Evolutionary conservation across 2,797 vertebrate genomes (phyloP).

Genomic region (Takifugu rubripes): DNA sequence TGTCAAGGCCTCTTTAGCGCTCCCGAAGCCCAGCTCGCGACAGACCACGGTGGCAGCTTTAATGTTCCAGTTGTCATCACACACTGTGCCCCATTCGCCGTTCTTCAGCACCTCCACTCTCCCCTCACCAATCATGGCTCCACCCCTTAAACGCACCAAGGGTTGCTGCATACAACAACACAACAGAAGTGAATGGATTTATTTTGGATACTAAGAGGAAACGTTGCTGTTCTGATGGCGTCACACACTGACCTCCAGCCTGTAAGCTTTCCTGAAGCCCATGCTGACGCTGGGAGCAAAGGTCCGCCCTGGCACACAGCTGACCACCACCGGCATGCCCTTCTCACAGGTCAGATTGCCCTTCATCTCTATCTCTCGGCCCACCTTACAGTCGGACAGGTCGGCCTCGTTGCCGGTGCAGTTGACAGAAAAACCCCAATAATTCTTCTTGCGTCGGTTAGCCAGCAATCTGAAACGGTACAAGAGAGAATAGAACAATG

Average conservation of each 20-base stretch:
- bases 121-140: constrained; percentile 87
- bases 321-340: constrained; percentile 87
- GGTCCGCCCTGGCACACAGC: constrained; percentile 86
- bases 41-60: constrained; percentile 89
- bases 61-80: constrained; percentile 89
- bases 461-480: constrained; percentile 77
- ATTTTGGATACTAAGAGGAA: background rate
- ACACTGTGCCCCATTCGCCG: constrained; percentile 91
- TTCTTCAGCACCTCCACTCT: constrained; percentile 93
- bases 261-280: constrained; percentile 90
- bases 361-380: constrained; percentile 50
- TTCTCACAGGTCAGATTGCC: constrained; percentile 79
- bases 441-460: constrained; percentile 84
- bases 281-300: constrained; percentile 82
- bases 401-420: constrained; percentile 88
- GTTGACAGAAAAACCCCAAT: constrained; percentile 86
- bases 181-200: background rate
- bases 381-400: constrained; percentile 84
- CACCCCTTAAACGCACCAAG: constrained; percentile 88
- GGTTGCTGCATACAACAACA: constrained; percentile 77
- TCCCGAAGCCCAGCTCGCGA: constrained; percentile 91
- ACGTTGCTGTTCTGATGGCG: too few relatives aligned
- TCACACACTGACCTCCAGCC: constrained; percentile 74
- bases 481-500: background rate
- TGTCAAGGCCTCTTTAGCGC: constrained; percentile 85